These are phyloP conservation scores for Schizothorax lantsangensis DNA, from an alignment of 2,797 vertebrate species.

Conservation along the genomic window DNA sequence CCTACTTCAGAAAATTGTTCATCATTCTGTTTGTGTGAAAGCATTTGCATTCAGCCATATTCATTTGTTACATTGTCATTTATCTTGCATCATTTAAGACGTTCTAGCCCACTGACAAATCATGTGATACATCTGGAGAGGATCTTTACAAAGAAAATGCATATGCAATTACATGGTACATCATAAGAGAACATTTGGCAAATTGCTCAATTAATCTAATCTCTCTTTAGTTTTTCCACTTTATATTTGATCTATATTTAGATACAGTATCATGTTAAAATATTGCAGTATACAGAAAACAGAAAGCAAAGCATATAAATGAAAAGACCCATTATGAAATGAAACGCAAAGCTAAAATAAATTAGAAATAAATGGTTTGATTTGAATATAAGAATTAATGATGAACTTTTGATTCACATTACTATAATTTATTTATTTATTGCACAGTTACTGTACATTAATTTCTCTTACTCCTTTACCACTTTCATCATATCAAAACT, in stretches of 20 bases:
- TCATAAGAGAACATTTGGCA: not conserved
- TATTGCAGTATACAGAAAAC: not conserved
- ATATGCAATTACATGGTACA: not conserved
- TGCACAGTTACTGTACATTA: too few relatives aligned
- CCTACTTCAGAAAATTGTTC: not conserved
- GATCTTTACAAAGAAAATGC: not conserved
- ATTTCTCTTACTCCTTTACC: too few relatives aligned
- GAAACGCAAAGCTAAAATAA: not conserved
- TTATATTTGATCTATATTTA: not conserved
- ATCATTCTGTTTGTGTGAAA: not conserved
- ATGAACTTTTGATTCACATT: not conserved
- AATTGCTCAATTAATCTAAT: not conserved
- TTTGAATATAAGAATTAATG: not conserved
- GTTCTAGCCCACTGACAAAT: constrained; percentile 2
- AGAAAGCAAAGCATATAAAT: not conserved
- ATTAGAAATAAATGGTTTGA: not conserved
- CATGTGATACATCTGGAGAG: not conserved
- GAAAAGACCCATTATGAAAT: not conserved
- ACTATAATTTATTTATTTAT: too few relatives aligned
- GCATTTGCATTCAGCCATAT: not conserved
- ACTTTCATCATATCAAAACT: too few relatives aligned
- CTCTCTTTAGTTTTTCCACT: not conserved
- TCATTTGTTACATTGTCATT: constrained; percentile 1
- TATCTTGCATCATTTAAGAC: not conserved
- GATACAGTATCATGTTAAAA: not conserved